Base-by-base conservation (phyloP, 2,888 invertebrate species). In the Phengaris alcon region DNA sequence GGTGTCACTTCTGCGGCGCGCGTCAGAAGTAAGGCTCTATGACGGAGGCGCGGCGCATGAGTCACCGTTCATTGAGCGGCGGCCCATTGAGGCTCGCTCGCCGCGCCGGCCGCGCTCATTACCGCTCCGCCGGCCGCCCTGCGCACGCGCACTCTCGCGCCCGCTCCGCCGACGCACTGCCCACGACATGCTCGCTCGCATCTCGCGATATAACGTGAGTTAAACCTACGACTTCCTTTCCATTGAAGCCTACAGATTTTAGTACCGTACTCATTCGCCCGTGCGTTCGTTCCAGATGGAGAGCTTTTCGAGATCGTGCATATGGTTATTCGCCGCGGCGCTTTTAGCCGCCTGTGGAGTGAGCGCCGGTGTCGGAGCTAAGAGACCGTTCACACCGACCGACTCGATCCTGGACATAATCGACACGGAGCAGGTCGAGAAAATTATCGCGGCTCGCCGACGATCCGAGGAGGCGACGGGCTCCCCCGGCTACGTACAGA, bases 381-480 rank as follows among this genome's bases (percentile, higher is more conserved):
- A 93, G 79, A 87, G 90, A 80, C 88, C 84, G 74, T 91, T 85
- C 87, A 89, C 83, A 84, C 83, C 93, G 75, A 90, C 93, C 79
- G 95, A 94, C 82, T 95, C 95, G 15, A 95, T 95, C 79, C 87
- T 95, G 82, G 95, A 95, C 82, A 94, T 95, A 78, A 95, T 95
- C 80, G 94, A 95, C 81, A 95, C 94, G 72, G 93, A 94, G 82
- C 94, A 95, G 85, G 95, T 95, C 12, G 94, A 95, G 81, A 88
- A 93, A 78, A 85, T 95, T 78, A 85, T 95, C 48, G 94, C 94
- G 12, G 94, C 94, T 79, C 86, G 94, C 76, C 86, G 90, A 75
- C 89, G 91, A 73, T 88, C 90, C 74, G 91, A 90, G 78, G 90
- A 93, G 75, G 88, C 88, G 75, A 85, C 87, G 55, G 87, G 88